Percentiles rank a stretch among this genome's conserved stretches.
Evolutionary conservation across 2,888 invertebrate genomes (phyloP).

Genomic region (Latrodectus elegans): DNA sequence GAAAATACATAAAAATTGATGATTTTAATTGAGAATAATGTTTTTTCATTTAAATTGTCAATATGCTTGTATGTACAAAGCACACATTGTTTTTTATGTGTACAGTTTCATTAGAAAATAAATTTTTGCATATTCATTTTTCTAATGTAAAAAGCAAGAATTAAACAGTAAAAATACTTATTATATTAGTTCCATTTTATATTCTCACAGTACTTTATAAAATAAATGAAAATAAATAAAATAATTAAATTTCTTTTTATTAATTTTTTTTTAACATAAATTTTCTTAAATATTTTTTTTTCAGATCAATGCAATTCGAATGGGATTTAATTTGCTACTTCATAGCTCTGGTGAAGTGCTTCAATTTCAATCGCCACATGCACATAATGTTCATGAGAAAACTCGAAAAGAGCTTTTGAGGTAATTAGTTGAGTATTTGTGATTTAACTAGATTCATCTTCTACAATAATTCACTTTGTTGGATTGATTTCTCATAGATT

Average conservation of each 20-base stretch:
- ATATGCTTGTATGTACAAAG: too few relatives aligned
- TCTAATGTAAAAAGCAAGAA: too few relatives aligned
- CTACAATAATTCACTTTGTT: background rate
- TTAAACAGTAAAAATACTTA: too few relatives aligned
- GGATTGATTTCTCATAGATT: background rate
- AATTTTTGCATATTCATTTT: too few relatives aligned
- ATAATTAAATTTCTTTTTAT: background rate
- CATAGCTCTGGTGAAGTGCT: constrained; percentile 15
- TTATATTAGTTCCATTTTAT: background rate
- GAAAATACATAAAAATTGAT: too few relatives aligned
- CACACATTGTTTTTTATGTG: too few relatives aligned
- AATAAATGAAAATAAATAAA: background rate
- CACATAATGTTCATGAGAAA: constrained; percentile 10
- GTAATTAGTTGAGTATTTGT: constrained; percentile 3
- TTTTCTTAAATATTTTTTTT: background rate
- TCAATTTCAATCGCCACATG: background rate
- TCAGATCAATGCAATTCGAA: constrained; percentile 52
- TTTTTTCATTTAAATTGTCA: too few relatives aligned
- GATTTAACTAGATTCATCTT: too few relatives aligned
- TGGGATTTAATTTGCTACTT: constrained; percentile 51
- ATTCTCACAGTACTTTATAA: background rate
- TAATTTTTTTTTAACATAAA: background rate
- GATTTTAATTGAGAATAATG: too few relatives aligned
- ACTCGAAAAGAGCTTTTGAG: constrained; percentile 14
- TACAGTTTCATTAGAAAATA: too few relatives aligned